Evolutionary conservation across 2,888 invertebrate species (phyloP).

Genomic region (Allolobophora icterica): DNA sequence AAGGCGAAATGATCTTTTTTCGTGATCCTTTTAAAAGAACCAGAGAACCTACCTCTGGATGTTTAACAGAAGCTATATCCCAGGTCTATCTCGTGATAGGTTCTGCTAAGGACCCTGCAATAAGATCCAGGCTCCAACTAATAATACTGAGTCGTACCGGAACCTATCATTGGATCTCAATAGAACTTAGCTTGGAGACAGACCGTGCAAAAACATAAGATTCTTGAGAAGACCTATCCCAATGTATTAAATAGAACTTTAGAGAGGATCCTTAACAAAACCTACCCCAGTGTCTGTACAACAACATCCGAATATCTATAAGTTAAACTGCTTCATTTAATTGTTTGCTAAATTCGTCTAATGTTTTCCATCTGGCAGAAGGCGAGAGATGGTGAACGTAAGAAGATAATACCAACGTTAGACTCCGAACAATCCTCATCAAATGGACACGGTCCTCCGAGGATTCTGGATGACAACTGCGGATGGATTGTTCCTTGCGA

Average conservation of each 20-base stretch:
- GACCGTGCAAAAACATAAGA: too few species aligned
- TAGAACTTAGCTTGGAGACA: too few species aligned
- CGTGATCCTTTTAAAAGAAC: too few species aligned
- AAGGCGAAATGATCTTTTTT: too few species aligned
- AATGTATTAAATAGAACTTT: neutral
- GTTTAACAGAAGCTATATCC: too few species aligned
- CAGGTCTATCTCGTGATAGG: too few species aligned
- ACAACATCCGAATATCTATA: neutral
- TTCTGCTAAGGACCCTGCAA: too few species aligned
- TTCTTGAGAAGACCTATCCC: neutral
- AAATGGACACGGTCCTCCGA: neutral
- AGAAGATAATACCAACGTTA: neutral
- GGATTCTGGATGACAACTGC: neutral
- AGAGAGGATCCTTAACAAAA: neutral
- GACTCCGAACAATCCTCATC: neutral
- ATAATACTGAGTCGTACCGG: too few species aligned
- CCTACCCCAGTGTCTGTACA: neutral
- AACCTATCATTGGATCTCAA: neutral
- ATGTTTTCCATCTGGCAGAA: neutral
- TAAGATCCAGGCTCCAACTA: too few species aligned
- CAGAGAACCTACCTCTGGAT: too few species aligned
- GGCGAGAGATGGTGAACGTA: neutral
- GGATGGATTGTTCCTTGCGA: neutral
- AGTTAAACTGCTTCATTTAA: neutral
- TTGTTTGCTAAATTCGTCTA: neutral